These are phyloP conservation scores for Seladonia tumulorum DNA, from an alignment of 2,888 invertebrate genomes.

Conservation along the genomic window DNA sequence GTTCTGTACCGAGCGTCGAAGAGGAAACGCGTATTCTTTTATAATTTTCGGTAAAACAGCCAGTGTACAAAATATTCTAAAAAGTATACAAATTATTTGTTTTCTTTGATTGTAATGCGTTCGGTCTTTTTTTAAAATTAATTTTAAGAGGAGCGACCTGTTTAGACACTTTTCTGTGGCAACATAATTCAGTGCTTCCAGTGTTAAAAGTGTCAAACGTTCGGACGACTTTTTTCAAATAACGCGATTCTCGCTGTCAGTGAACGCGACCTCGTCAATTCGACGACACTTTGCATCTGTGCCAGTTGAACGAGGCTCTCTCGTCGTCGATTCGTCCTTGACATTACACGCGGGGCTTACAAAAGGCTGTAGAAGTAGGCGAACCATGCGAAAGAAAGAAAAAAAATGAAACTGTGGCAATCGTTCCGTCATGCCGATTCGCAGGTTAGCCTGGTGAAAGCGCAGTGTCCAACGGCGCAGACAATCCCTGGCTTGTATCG, in stretches of 20 bases:
- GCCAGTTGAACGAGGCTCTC: background rate
- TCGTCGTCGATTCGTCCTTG: background rate
- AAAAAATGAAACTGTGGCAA: background rate
- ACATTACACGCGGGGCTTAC: background rate
- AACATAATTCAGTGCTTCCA: background rate
- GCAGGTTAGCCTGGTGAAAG: slow-evolving; percentile 82
- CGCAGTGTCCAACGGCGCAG: slow-evolving; percentile 82
- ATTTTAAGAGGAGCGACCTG: no score
- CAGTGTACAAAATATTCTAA: no score
- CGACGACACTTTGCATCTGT: background rate
- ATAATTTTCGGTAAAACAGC: no score
- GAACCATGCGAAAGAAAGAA: background rate
- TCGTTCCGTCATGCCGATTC: slow-evolving; percentile 23
- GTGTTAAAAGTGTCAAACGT: background rate
- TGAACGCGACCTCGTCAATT: background rate
- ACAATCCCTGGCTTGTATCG: slow-evolving; percentile 81
- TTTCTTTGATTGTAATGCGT: no score
- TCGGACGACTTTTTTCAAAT: background rate
- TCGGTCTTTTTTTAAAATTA: no score
- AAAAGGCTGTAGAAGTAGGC: background rate
- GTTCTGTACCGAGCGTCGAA: no score
- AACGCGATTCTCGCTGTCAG: background rate
- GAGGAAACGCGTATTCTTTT: no score
- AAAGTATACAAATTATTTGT: no score
- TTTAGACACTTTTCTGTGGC: no score